Conservation (phyloP, 2,797 vertebrate genomes). For the Luscinia megarhynchos region DNA sequence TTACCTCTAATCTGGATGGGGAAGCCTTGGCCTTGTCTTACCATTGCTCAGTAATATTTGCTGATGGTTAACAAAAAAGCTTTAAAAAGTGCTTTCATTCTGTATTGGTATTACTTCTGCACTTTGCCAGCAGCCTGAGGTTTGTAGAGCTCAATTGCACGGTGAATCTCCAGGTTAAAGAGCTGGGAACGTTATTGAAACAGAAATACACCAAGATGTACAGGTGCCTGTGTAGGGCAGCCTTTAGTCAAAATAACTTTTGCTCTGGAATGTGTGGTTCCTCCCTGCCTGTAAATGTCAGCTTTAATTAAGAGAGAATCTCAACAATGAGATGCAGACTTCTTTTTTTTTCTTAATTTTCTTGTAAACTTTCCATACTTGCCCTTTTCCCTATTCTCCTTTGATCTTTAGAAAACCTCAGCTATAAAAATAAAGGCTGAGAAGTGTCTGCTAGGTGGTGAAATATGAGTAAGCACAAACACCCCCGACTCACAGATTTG, state of each 20-base stretch:
- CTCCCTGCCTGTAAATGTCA: constrained; percentile 29
- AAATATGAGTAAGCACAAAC: constrained; percentile 43
- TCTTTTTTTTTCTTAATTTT: not conserved
- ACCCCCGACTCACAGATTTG: not conserved
- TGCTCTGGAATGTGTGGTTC: constrained; percentile 37
- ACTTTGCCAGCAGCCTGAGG: not conserved
- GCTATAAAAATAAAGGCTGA: constrained; percentile 13
- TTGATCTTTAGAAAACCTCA: constrained; percentile 47
- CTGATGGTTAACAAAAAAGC: not conserved
- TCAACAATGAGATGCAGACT: not conserved
- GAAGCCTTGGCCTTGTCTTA: not conserved
- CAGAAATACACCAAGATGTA: not conserved
- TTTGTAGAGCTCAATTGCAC: not conserved
- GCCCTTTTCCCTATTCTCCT: constrained; percentile 36
- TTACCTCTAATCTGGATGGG: not conserved
- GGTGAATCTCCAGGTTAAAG: not conserved
- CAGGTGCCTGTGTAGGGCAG: not conserved
- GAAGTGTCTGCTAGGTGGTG: not conserved
- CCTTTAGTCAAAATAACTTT: constrained; percentile 50
- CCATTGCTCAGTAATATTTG: not conserved
- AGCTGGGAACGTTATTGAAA: not conserved
- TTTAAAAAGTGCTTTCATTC: not conserved
- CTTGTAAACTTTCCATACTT: constrained; percentile 4
- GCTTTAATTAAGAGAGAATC: constrained; percentile 50
- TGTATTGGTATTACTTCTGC: not conserved